Percentiles rank a stretch among this genome's conserved stretches.
Conservation (phyloP, 2,797 vertebrate genomes). For the Hypotaenidia philippensis region DNA sequence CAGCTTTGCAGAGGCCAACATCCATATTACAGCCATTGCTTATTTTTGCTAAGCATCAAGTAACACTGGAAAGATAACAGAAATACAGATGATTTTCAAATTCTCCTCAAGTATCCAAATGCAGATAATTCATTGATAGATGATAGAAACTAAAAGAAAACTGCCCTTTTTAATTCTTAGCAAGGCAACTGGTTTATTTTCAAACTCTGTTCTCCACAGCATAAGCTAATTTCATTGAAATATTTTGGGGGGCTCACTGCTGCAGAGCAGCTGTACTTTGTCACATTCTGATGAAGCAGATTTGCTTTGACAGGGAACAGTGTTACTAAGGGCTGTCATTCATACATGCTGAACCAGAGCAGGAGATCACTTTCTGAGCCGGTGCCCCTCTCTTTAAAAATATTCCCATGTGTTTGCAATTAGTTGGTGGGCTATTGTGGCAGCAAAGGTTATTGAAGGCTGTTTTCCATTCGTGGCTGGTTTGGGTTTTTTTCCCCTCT, state of each 20-base stretch:
- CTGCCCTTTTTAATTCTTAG: not conserved
- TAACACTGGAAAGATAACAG: not conserved
- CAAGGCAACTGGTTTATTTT: not conserved
- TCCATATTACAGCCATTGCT: not conserved
- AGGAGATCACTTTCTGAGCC: constrained; percentile 48
- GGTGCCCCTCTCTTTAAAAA: constrained; percentile 51
- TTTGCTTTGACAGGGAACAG: constrained; percentile 55
- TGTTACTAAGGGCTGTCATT: constrained; percentile 41
- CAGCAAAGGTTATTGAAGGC: constrained; percentile 55
- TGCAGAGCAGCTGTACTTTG: constrained; percentile 41
- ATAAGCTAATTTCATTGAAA: not conserved
- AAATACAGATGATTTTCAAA: not conserved
- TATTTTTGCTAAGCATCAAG: not conserved
- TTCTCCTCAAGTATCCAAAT: not conserved
- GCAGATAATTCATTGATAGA: not conserved
- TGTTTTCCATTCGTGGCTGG: constrained; percentile 17
- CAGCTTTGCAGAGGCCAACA: not conserved
- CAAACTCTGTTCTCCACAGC: not conserved
- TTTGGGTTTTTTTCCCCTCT: not conserved
- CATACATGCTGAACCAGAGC: constrained; percentile 36
- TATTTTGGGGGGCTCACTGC: not conserved
- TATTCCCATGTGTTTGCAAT: constrained; percentile 74
- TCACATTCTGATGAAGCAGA: constrained; percentile 47
- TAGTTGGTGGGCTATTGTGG: constrained; percentile 49
- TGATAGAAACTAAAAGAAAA: not conserved